Percentiles rank a stretch among this genome's conserved stretches.
phyloP scores from a whole-genome alignment of 1,140 invertebrate genomes.

The Diachasma alloeum region DNA sequence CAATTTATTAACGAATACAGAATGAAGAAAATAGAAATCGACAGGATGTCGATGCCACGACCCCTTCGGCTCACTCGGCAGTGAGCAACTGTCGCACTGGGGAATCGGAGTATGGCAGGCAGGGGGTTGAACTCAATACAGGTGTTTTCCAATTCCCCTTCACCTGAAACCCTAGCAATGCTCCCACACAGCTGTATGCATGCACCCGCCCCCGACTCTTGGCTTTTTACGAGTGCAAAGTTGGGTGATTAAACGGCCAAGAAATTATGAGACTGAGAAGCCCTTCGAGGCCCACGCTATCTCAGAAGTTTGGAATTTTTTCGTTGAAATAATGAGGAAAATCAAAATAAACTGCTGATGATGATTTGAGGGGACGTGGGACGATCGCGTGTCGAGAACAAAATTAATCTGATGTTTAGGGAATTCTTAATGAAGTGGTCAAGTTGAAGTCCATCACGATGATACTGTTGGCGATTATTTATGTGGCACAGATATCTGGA shows the following conservation, averaged over 20 bases:
- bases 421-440: too few relatives aligned
- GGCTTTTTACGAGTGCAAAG: not conserved
- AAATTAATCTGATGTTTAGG: too few relatives aligned
- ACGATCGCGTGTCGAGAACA: too few relatives aligned
- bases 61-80: conserved; percentile 5
- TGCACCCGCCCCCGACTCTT: not conserved
- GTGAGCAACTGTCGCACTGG: conserved; percentile 35
- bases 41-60: not conserved
- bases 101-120: conserved; percentile 14
- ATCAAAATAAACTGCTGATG: not conserved
- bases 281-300: not conserved
- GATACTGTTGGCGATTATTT: too few relatives aligned
- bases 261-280: not conserved
- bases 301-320: not conserved
- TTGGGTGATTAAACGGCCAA: not conserved
- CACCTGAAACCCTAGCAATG: not conserved
- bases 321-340: not conserved
- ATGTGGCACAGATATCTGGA: too few relatives aligned
- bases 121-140: conserved; percentile 24
- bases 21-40: not conserved
- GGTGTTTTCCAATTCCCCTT: conserved; percentile 29
- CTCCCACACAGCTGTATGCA: not conserved
- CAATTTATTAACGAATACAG: not conserved
- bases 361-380: too few relatives aligned
- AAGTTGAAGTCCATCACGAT: too few relatives aligned